Evolutionary conservation across 2,113 vertebrate species (phyloP), one percentile per base, ranked within the genome.

Genomic region (Ctenomys sociabilis): DNA sequence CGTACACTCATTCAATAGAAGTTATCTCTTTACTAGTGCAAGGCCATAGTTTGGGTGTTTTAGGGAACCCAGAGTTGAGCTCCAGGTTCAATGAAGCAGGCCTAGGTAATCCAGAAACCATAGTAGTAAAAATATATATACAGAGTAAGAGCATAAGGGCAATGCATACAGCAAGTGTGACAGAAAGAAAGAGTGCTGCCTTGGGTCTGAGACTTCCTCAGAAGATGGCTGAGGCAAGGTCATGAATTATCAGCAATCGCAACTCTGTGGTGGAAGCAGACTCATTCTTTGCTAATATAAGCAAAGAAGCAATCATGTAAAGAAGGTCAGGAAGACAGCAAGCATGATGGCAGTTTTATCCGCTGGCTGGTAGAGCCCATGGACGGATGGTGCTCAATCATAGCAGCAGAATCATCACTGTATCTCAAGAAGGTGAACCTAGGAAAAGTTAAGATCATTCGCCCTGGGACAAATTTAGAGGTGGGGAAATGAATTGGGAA

Each of bases 121-220:
- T 0, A 19, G 28, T 13, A 75, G 26, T 26, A 37, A 49, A 17
- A 52, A 49, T 57, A 21, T 7, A 17, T 14, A 54, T 68, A 0
- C 5, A 2, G 0, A 26, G 11, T 57, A 32, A 22, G 14, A 26
- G 26, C 0, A 0, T 2, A 28, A 13, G 45, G 21, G 21, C 16
- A 26, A 6, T 2, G 43, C 12, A 9, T 10, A 4, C 5, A 17
- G 57, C 40, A 72, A n/a, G 7, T 9, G 5, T 0, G 30, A 26
- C 12, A 17, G 3, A 13, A 57, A 45, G 7, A 9, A 10, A 30
- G 16, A 43, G 12, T 0, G 0, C 2, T 28, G 1, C 3, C 24
- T 17, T 17, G 57, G 37, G 35, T 1, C 78, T 22, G 17, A 13
- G 2, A 6, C 52, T 91, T 77, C 21, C 5, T 0, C 3, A 64